Percentiles rank a stretch among this genome's conserved stretches.
These are phyloP conservation scores for Venturia canescens DNA, from an alignment of 1,140 invertebrate species.

Conservation along the genomic window DNA sequence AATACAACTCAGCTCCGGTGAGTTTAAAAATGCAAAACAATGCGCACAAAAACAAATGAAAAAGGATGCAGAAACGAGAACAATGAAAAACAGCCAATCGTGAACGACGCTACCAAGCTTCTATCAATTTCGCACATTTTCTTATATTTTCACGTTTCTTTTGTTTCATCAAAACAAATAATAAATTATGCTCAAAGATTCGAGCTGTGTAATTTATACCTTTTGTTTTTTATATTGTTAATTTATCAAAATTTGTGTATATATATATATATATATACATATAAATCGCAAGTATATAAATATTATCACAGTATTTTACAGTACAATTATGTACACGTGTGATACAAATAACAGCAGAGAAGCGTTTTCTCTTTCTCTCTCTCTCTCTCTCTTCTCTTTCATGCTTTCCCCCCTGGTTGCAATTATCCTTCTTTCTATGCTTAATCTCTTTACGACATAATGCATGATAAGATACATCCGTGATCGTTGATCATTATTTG, in stretches of 20 bases:
- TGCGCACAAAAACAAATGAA: background rate
- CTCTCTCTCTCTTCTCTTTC: conserved; percentile 16
- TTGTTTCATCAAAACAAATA: no score
- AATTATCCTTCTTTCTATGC: background rate
- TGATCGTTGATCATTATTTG: conserved; percentile 58
- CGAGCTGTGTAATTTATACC: no score
- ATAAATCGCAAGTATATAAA: conserved; percentile 67
- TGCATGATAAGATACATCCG: conserved; percentile 26
- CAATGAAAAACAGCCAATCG: no score
- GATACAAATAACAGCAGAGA: conserved; percentile 58
- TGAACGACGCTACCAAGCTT: no score
- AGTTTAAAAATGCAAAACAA: background rate
- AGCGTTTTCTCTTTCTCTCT: conserved; percentile 24
- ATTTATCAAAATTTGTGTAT: conserved; percentile 60
- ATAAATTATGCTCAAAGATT: no score
- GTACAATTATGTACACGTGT: conserved; percentile 73
- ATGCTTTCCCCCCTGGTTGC: background rate
- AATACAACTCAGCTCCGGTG: background rate
- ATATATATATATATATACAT: conserved; percentile 60
- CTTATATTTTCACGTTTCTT: no score
- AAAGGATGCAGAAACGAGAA: no score
- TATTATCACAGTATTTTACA: conserved; percentile 77
- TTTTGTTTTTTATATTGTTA: no score
- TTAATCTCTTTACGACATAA: conserved; percentile 27
- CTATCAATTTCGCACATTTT: no score